Evolutionary conservation across 2,888 invertebrate species (phyloP), one percentile per base, ranked within the genome.

Genomic region (Slavum lentiscoides): DNA sequence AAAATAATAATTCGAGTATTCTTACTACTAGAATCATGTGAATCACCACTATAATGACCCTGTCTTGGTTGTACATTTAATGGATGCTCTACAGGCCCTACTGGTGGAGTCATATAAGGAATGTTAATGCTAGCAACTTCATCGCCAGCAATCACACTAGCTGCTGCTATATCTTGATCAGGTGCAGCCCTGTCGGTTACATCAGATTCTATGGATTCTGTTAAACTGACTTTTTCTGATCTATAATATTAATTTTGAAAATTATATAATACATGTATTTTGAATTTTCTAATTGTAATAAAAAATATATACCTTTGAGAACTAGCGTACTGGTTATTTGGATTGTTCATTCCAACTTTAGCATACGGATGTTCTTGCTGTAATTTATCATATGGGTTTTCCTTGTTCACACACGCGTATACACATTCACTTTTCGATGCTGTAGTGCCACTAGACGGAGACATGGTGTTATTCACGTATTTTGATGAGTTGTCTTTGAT

Each of bases 101-200:
- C 87, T 84, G 92, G 94, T 72, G 94, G 94, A 15, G 95, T 95
- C 91, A 95, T 95, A 86, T 95, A 95, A 1, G 95, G 95, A 85
- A 95, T 88, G 86, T 95, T 95, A 86, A 94, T 94, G 86, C 93
- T 94, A 61, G 95, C 95, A 59, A 94, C 93, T 84, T 95, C 89
- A 85, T 92, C 92, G 19, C 95, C 95, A 81, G 93, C 92, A 84
- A 95, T 94, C 9, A 95, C 95, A 70, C 92, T 92, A 13, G 94
- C 94, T n/a, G 95, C 95, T 49, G 93, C 93, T 86, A 95, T 94
- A 85, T 83, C 82, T 69, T 76, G 82, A 69, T 69, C 43, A 13
- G 82, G 75, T 30, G 30, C 53, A 43, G 49, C 69, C 7, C 82
- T 70, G 17, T 80, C 80, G 55, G 58, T 37, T 55, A n/a, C 80